These are phyloP conservation scores for Brachionus rotundiformis DNA, from an alignment of 1,140 invertebrate species.

Conservation along the genomic window DNA sequence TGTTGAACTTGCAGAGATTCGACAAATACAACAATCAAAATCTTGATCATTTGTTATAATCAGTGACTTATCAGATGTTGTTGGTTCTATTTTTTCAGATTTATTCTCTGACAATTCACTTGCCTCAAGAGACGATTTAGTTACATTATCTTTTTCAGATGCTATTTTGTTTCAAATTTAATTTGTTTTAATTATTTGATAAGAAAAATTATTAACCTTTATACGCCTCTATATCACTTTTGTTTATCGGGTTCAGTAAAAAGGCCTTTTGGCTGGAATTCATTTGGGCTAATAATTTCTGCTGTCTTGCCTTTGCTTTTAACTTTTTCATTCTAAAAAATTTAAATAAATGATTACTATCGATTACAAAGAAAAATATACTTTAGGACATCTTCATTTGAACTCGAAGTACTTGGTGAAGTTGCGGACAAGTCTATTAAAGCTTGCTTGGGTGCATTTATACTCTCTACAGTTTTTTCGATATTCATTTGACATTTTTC, in stretches of 20 bases:
- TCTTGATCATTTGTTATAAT: conserved; percentile 63
- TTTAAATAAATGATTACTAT: too few species aligned
- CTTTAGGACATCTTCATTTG: conserved; percentile 36
- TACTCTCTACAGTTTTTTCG: conserved; percentile 54
- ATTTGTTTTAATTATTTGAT: neutral
- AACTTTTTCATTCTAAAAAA: conserved; percentile 69
- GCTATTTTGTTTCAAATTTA: neutral
- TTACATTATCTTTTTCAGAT: neutral
- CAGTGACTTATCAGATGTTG: neutral
- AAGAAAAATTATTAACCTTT: neutral
- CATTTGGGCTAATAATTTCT: conserved; percentile 53
- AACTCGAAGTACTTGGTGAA: neutral
- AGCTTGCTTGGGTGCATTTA: conserved; percentile 49
- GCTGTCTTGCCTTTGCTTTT: conserved; percentile 64
- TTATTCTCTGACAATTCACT: neutral
- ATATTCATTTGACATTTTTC: conserved; percentile 71
- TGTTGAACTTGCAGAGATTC: conserved; percentile 80
- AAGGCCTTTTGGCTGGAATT: conserved; percentile 34
- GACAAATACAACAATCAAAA: conserved; percentile 94
- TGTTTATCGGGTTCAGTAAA: conserved; percentile 13
- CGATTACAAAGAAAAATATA: too few species aligned
- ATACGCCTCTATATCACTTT: conserved; percentile 29
- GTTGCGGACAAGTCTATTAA: conserved; percentile 33
- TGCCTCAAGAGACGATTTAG: neutral
- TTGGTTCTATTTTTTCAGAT: neutral